Evolutionary conservation across 2,888 invertebrate species (phyloP), one percentile per base, ranked within the genome.

Genomic region (Hypselothyrea guttata): DNA sequence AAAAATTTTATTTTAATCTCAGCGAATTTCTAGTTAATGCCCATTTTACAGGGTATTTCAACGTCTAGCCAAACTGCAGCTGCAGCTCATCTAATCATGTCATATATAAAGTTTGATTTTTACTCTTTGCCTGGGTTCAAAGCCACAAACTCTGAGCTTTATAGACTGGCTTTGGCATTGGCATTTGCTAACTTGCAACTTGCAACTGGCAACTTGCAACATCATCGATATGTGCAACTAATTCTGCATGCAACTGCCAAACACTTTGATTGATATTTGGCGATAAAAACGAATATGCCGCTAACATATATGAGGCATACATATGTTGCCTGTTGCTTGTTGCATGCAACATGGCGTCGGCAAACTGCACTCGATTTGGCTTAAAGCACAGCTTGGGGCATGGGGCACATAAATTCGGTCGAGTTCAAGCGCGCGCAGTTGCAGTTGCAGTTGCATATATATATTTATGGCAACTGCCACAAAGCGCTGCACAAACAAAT

Each of bases 351-450:
- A 38, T 2, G 8, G 3, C 8, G 28, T 2, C n/a, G 12, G 12
- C 15, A 8, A n/a, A n/a, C n/a, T 8, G 27, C 3, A 22, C 5
- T 22, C 34, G 15, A n/a, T 9, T 3, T 9, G 11, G 35, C 12
- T 3, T 9, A 8, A 15, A 22, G 52, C 60, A 45, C 86, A 69
- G 52, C 63, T n/a, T n/a, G n/a, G n/a, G n/a, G 68, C 73, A 75
- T 79, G 77, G 67, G 75, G 84, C 82, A 78, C 78, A 86, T 79
- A 85, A 85, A 85, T 84, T 81, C 63, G 22, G 74, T 57, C 68
- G 78, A 86, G 78, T 81, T 78, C 86, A 78, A 66, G 84, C 82
- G 57, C 51, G 45, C 22, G 22, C 22, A 22, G 22, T 22, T 22
- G 76, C 64, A 72, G 63, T 44, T 68, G 57, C 74, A 22, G 22